A percentile compares a stretch with the other conserved stretches of the same genome.
Conservation (phyloP, 2,113 vertebrate species). For the Spilogale gracilis region DNA sequence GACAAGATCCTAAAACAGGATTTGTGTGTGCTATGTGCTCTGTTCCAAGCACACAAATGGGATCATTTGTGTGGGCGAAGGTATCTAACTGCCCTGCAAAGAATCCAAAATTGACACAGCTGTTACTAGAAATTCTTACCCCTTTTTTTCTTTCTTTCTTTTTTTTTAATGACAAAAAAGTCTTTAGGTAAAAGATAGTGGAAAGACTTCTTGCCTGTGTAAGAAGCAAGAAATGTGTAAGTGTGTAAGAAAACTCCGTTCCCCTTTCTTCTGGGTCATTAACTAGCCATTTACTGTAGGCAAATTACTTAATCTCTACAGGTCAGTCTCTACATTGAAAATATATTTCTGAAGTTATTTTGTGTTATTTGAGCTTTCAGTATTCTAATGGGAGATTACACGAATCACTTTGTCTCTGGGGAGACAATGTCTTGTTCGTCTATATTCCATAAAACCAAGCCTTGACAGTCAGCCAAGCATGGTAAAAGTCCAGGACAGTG, state of each 20-base stretch:
- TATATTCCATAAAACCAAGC: background rate
- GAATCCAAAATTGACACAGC: slow-evolving; percentile 65
- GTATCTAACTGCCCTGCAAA: slow-evolving; percentile 30
- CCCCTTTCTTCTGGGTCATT: background rate
- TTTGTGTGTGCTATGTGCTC: background rate
- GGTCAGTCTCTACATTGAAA: background rate
- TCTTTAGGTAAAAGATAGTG: background rate
- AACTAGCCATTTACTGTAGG: background rate
- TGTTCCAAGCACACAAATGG: slow-evolving; percentile 38
- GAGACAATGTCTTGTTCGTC: background rate
- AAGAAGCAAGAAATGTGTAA: no score
- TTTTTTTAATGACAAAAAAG: background rate
- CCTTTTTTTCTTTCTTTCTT: background rate
- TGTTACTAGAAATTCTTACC: slow-evolving; percentile 35
- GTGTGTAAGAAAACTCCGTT: background rate
- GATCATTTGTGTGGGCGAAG: background rate
- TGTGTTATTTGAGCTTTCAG: background rate
- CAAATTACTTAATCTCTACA: background rate
- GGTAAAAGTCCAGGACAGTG: background rate
- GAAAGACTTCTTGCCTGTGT: background rate
- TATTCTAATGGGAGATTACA: background rate
- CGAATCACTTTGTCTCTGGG: background rate
- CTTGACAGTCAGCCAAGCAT: background rate
- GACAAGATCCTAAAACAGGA: background rate
- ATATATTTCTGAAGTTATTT: background rate